These are phyloP conservation scores for Semicossyphus pulcher DNA, from an alignment of 2,113 vertebrate genomes.

Conservation along the genomic window DNA sequence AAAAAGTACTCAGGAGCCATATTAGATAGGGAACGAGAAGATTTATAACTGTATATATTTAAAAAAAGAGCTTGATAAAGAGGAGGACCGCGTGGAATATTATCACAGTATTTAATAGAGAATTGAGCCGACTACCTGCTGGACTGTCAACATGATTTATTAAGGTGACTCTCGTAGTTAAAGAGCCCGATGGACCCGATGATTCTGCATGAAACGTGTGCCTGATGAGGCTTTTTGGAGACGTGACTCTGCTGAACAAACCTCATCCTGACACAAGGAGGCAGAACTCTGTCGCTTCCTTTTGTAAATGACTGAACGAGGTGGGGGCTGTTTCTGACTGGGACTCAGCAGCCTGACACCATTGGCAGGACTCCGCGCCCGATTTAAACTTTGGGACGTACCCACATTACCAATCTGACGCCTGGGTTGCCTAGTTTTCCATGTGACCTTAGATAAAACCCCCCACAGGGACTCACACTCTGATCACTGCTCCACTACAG, in stretches of 20 bases:
- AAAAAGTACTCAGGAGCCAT: conserved; percentile 83
- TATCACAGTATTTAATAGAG: conserved; percentile 50
- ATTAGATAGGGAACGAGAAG: conserved; percentile 72
- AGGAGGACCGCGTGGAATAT: conserved; percentile 37
- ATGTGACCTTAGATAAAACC: conserved; percentile 77
- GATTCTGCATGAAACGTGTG: conserved; percentile 53
- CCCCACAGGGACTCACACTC: conserved; percentile 55
- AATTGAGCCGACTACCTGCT: conserved; percentile 54
- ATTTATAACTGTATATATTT: conserved; percentile 23
- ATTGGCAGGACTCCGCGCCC: conserved; percentile 34
- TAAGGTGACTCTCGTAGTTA: conserved; percentile 29
- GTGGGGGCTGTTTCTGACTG: conserved; percentile 24
- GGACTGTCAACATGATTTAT: conserved; percentile 43
- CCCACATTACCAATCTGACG: conserved; percentile 66
- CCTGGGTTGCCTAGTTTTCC: conserved; percentile 78
- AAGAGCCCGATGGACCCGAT: conserved; percentile 37
- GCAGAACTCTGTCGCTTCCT: conserved; percentile 58
- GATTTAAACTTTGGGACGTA: conserved; percentile 48
- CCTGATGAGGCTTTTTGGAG: conserved; percentile 42
- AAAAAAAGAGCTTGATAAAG: conserved; percentile 27
- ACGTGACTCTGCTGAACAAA: conserved; percentile 39
- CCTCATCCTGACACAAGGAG: conserved; percentile 55
- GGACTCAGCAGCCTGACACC: conserved; percentile 41
- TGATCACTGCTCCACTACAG: conserved; percentile 54
- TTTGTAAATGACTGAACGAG: conserved; percentile 30